Evolutionary conservation across 2,888 invertebrate species (phyloP).

Genomic region (Blastobasis adustella): DNA sequence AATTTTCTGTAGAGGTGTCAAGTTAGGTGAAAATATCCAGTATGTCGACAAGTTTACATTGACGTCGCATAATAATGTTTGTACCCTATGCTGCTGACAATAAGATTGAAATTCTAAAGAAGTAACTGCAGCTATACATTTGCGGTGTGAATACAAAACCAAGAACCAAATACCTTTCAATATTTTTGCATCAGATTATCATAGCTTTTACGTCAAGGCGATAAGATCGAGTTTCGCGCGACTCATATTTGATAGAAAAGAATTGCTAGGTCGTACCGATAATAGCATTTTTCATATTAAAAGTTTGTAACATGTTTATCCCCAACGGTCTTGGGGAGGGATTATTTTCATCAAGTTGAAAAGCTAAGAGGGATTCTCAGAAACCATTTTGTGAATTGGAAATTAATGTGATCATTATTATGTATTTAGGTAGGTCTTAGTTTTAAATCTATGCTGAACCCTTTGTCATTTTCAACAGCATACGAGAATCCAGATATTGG

Average conservation of each 20-base stretch:
- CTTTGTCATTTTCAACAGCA: too few relatives aligned
- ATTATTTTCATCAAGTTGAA: slow-evolving; percentile 18
- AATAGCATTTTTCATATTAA: slow-evolving; percentile 73
- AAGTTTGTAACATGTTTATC: slow-evolving; percentile 46
- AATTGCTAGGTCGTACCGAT: slow-evolving; percentile 32
- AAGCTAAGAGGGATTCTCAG: background rate
- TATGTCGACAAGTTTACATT: slow-evolving; percentile 6
- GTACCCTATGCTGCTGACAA: background rate
- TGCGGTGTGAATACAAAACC: too few relatives aligned
- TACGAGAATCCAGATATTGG: too few relatives aligned
- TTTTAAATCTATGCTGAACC: too few relatives aligned
- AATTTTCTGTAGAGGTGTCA: slow-evolving; percentile 39
- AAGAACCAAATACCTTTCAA: too few relatives aligned
- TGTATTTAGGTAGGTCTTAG: too few relatives aligned
- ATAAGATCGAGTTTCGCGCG: slow-evolving; percentile 14
- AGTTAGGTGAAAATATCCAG: slow-evolving; percentile 29
- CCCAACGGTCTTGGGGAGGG: slow-evolving; percentile 26
- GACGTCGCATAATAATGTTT: background rate
- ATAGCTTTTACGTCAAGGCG: slow-evolving; percentile 19
- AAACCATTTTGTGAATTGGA: too few relatives aligned
- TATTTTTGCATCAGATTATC: too few relatives aligned
- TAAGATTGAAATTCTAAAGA: too few relatives aligned
- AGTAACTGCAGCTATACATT: too few relatives aligned
- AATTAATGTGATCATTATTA: too few relatives aligned
- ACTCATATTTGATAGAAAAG: background rate